Base-by-base conservation (phyloP, 2,113 vertebrate genomes). In the Piaya cayana region DNA sequence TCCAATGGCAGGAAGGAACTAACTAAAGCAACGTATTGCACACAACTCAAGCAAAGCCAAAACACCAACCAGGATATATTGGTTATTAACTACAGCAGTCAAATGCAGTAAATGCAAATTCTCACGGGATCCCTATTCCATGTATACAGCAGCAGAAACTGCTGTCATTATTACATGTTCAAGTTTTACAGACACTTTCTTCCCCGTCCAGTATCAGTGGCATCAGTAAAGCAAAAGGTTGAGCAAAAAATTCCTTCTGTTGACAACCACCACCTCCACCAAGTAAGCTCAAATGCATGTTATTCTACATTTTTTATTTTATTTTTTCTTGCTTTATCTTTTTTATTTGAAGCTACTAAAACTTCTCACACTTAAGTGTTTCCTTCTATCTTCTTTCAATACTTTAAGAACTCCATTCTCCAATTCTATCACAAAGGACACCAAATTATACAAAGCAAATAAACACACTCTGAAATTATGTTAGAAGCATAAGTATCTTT, bases 121-220 rank as follows among this genome's bases (percentile, higher is more conserved):
- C 7, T 60, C 27, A 23, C 8, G 10, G 22, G 34, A 32, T 3
- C 18, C 8, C 25, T 25, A 47, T 29, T 68, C 13, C 67, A 52
- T 1, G 1, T 0, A 52, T 47, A 27, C 17, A 56, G 53, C 42
- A 60, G 29, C 29, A 75, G n/a, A 64, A 64, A 58, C 8, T 0
- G 0, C 7, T 53, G 45, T 20, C 12, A 29, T 60, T 65, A 77
- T n/a, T 53, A 53, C 2, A 2, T 29, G 16, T 29, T 19, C 1
- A 0, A 58, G 11, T 19, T 43, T 36, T 68, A 50, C 3, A 50
- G 30, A 13, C 3, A 6, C 63, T 50, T 42, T 5, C 3, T 3
- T 2, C 3, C 12, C 15, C 50, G 7, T 30, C 29, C 4, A 1
- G 7, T 49, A 82, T 32, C 67, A 75, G 27, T 12, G 6, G 16